Evolutionary conservation across 2,888 invertebrate genomes (phyloP).

Genomic region (Dryocosmus kuriphilus): DNA sequence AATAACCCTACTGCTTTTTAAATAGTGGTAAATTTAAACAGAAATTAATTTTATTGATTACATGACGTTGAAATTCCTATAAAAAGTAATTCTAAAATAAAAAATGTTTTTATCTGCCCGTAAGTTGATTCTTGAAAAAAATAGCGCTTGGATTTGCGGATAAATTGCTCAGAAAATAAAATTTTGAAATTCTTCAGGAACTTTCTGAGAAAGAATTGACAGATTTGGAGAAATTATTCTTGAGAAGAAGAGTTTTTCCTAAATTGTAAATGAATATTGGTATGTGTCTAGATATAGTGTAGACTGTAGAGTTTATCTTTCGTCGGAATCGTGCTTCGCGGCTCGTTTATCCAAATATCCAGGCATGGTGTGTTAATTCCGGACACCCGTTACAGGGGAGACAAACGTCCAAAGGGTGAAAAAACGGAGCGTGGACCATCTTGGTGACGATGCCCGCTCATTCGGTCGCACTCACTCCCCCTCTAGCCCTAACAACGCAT

Average conservation of each 20-base stretch:
- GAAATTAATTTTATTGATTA: no score
- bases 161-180: no score
- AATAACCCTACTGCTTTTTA: no score
- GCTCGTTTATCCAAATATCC: conserved; percentile 49
- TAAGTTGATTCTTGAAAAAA: neutral
- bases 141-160: no score
- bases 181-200: no score
- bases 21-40: no score
- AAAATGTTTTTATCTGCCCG: neutral
- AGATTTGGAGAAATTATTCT: neutral
- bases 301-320: neutral
- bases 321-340: conserved; percentile 48
- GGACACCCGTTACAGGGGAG: conserved; percentile 74
- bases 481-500: conserved; percentile 71
- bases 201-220: neutral
- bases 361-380: conserved; percentile 68
- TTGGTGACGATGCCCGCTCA: conserved; percentile 73
- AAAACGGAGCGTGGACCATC: conserved; percentile 69
- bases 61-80: neutral
- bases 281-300: neutral
- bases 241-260: neutral
- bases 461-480: conserved; percentile 54
- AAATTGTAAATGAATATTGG: neutral
- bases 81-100: neutral
- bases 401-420: conserved; percentile 75